These are phyloP conservation scores for Griposia aprilina DNA, from an alignment of 2,888 invertebrate species.

Conservation along the genomic window DNA sequence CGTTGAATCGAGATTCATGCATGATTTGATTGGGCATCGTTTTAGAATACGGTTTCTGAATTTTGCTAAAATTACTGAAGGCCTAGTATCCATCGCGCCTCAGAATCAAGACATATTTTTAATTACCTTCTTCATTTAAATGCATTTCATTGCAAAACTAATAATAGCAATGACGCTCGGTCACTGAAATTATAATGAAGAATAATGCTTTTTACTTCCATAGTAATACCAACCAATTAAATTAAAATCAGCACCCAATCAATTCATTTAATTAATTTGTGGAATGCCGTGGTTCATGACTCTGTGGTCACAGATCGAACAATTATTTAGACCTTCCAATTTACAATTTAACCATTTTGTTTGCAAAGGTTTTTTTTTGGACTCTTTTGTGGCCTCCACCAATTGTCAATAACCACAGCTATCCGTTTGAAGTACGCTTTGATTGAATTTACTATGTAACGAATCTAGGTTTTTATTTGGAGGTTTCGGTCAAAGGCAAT, in stretches of 20 bases:
- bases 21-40: too few species aligned
- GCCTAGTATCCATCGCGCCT: neutral
- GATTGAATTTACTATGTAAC: slow-evolving; percentile 38
- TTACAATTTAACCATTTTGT: neutral
- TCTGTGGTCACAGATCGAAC: slow-evolving; percentile 6
- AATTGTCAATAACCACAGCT: slow-evolving; percentile 19
- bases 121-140: too few species aligned
- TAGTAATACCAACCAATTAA: slow-evolving; percentile 15
- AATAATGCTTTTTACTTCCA: neutral
- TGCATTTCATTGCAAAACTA: too few species aligned
- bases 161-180: neutral
- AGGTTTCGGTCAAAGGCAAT: slow-evolving; percentile 7
- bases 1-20: too few species aligned
- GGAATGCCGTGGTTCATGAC: neutral
- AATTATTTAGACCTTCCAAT: neutral
- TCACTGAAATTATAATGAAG: neutral
- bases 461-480: slow-evolving; percentile 12
- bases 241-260: slow-evolving; percentile 19
- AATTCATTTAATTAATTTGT: slow-evolving; percentile 30
- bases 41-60: too few species aligned
- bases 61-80: too few species aligned
- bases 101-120: too few species aligned
- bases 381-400: neutral
- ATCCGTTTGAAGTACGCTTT: slow-evolving; percentile 16
- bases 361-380: neutral